Percentiles rank a stretch among this genome's conserved stretches.
phyloP scores from a whole-genome alignment of 2,888 invertebrate genomes.

The Acanthosepion lycidas region DNA sequence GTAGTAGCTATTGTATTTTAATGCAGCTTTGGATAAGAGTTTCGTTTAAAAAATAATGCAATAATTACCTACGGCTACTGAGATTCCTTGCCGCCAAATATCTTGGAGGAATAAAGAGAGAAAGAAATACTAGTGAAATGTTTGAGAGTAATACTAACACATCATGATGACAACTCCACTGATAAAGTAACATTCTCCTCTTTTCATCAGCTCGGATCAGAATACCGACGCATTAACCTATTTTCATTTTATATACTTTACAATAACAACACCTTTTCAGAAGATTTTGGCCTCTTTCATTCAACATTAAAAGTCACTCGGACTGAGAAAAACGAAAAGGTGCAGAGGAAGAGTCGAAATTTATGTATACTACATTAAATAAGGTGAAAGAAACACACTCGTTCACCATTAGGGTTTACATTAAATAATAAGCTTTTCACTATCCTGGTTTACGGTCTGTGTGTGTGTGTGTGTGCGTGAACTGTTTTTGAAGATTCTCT shows the following conservation, averaged over 20 bases:
- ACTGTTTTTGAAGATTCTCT: too few species aligned
- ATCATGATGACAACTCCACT: background rate
- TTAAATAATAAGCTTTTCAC: background rate
- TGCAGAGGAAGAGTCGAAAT: background rate
- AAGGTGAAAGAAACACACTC: background rate
- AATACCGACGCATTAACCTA: background rate
- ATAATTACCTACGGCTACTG: background rate
- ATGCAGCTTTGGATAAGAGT: too few species aligned
- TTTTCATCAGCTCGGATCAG: background rate
- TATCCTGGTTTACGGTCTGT: background rate
- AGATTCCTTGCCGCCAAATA: background rate
- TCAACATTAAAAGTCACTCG: background rate
- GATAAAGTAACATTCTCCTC: background rate
- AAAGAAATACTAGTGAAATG: background rate
- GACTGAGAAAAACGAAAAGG: background rate
- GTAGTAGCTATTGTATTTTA: too few species aligned
- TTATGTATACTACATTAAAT: constrained; percentile 4
- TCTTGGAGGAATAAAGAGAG: background rate
- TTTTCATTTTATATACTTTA: background rate
- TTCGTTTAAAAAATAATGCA: too few species aligned
- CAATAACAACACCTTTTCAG: constrained; percentile 1
- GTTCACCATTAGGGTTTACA: background rate
- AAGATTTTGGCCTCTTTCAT: background rate
- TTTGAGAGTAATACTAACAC: background rate
- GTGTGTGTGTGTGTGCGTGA: background rate